Evolutionary conservation across 2,888 invertebrate species (phyloP).

Genomic region (Congeria kusceri): DNA sequence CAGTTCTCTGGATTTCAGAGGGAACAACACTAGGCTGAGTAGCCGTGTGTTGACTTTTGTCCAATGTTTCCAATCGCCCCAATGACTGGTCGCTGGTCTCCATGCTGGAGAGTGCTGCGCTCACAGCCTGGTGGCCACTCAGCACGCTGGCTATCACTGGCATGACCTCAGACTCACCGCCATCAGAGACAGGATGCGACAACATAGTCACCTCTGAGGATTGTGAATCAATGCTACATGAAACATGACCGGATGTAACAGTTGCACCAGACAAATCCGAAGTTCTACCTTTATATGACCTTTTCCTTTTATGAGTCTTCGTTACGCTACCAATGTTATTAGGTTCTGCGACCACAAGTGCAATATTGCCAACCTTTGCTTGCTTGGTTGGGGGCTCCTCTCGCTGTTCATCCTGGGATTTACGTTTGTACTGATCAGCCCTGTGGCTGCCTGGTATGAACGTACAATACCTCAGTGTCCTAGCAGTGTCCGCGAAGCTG

Average conservation of each 20-base stretch:
- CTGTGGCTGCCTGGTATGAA: constrained; percentile 69
- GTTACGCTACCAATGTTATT: constrained; percentile 19
- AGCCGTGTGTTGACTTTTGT: too few species aligned
- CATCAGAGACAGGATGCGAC: too few species aligned
- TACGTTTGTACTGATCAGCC: constrained; percentile 52
- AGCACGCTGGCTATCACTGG: constrained; percentile 61
- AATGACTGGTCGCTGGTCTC: too few species aligned
- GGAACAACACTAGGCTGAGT: too few species aligned
- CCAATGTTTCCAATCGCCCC: too few species aligned
- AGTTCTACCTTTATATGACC: constrained; percentile 11
- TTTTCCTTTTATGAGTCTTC: constrained; percentile 47
- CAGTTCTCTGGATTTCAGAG: neutral
- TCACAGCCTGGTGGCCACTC: constrained; percentile 51
- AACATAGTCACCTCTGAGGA: constrained; percentile 33
- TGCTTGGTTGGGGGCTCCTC: constrained; percentile 22
- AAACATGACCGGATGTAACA: too few species aligned
- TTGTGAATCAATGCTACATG: neutral
- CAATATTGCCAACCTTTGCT: neutral
- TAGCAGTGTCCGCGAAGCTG: constrained; percentile 68
- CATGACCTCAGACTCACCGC: neutral
- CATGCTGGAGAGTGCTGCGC: constrained; percentile 11
- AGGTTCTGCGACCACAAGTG: constrained; percentile 11
- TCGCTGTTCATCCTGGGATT: constrained; percentile 16
- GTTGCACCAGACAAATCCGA: too few species aligned
- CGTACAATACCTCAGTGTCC: constrained; percentile 71